A percentile compares a stretch with the other conserved stretches of the same genome.
Evolutionary conservation across 2,113 vertebrate species (phyloP).

Genomic region (Grallaria varia): DNA sequence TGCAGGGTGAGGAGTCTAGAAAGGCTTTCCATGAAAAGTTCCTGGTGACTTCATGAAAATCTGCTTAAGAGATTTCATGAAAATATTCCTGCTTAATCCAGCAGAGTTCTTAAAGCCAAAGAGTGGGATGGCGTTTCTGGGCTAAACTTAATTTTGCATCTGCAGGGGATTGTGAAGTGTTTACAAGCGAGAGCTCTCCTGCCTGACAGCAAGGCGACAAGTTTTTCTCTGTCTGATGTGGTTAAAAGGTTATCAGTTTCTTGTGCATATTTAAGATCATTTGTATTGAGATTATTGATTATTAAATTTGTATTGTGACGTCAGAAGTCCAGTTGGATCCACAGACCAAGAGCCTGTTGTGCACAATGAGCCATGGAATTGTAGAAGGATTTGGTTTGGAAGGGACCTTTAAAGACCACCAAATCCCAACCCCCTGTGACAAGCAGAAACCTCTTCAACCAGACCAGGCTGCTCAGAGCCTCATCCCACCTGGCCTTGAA

Average conservation of each 20-base stretch:
- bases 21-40: background rate
- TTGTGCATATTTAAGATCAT: background rate
- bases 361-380: background rate
- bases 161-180: background rate
- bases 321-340: background rate
- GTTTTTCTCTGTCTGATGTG: background rate
- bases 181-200: background rate
- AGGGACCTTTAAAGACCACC: background rate
- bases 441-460: background rate
- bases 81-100: background rate
- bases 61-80: background rate
- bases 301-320: background rate
- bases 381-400: background rate
- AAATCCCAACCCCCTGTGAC: background rate
- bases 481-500: fast-evolving
- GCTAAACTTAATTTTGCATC: background rate
- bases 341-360: background rate
- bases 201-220: background rate
- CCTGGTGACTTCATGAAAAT: background rate
- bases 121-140: background rate
- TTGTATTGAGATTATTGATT: background rate
- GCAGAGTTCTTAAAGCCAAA: background rate
- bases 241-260: background rate
- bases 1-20: background rate
- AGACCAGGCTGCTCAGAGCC: background rate